These are phyloP conservation scores for Steinernema hermaphroditum DNA, from an alignment of 2,888 invertebrate genomes.

Conservation along the genomic window DNA sequence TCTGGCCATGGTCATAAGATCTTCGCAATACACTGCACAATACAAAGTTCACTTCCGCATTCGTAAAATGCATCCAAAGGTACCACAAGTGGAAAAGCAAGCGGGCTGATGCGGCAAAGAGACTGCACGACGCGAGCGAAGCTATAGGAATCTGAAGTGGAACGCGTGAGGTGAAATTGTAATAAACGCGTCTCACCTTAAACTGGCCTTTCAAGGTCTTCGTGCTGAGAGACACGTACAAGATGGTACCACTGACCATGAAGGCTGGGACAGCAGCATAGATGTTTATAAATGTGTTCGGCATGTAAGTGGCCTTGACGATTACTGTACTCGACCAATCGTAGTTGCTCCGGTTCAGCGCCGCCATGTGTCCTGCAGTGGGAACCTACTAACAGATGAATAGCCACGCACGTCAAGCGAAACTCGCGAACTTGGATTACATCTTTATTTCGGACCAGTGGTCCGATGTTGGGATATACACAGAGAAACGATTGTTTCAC, in stretches of 20 bases:
- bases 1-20: neutral
- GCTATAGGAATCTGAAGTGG: neutral
- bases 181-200: neutral
- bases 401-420: no score
- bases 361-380: no score
- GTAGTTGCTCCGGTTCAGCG: neutral
- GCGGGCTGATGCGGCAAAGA: neutral
- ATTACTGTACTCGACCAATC: neutral
- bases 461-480: no score
- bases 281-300: neutral
- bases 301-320: neutral
- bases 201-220: constrained; percentile 11
- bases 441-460: no score
- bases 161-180: neutral
- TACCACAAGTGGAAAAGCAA: neutral
- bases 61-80: neutral
- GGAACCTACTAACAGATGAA: no score
- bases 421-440: no score
- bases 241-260: neutral
- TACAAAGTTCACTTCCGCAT: neutral
- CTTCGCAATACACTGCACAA: neutral
- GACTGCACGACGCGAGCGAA: neutral
- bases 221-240: constrained; percentile 3
- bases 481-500: no score
- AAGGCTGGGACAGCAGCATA: neutral